Evolutionary conservation across 2,113 vertebrate genomes (phyloP), one percentile per base, ranked within the genome.

Genomic region (Tretioscincus oriximinensis): DNA sequence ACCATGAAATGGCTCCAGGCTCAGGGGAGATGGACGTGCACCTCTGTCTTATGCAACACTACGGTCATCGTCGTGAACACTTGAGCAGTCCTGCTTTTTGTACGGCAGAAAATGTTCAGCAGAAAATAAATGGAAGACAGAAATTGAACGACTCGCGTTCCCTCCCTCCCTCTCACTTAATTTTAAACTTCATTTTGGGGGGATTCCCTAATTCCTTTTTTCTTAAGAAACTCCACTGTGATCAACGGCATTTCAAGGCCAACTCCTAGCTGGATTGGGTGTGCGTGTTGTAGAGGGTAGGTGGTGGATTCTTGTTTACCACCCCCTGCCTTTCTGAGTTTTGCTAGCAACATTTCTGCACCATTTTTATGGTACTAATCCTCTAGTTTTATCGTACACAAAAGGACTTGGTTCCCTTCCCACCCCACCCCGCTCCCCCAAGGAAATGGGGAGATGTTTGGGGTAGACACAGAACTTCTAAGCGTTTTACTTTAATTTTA

Each of bases 401-500:
- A 22, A 29, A 41, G 41, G 22, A 65, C 14, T 41, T 49, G 21
- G 26, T 14, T 16, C 31, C 29, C 4, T 9, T 16, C 12, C 21
- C 12, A 12, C 14, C 54, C 1, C 20, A 41, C 4, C 4, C 41
- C 22, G 21, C 6, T 61, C 24, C 14, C 26, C 63, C 1, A 7
- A 71, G 61, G 35, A 41, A 12, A 10, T 6, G 14, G 31, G 60
- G 54, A 9, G 67, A 1, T 10, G 73, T n/a, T 22, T 66, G 22
- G 72, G 14, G 67, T 74, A 20, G 21, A 61, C 49, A 66, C 69
- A 73, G 77, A 85, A 82, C 75, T 51, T 63, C 45, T 66, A 88
- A 88, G 84, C 89, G 87, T 88, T 89, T 69, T 61, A 70, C 76
- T 80, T 81, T 73, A 26, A 75, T 75, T 41, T 78, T 51, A 71